These are phyloP conservation scores for Cynaeus angustus DNA, from an alignment of 2,888 invertebrate species.

Conservation along the genomic window DNA sequence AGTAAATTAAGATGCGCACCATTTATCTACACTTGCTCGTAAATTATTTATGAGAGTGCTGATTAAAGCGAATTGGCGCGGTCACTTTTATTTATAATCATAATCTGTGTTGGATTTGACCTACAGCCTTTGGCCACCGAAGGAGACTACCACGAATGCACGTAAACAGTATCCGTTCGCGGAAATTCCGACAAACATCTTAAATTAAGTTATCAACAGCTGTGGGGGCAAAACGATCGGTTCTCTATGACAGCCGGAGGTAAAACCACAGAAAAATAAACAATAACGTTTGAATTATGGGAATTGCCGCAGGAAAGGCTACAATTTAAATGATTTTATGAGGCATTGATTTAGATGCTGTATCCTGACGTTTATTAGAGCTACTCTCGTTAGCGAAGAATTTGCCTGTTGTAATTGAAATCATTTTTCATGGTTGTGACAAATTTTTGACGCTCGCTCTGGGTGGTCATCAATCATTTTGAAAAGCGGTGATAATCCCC, in stretches of 20 bases:
- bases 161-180: constrained; percentile 24
- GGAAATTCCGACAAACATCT: constrained; percentile 12
- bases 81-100: constrained; percentile 42
- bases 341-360: constrained; percentile 15
- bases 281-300: neutral
- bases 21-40: constrained; percentile 37
- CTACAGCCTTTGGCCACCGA: constrained; percentile 39
- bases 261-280: neutral
- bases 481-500: too few species aligned
- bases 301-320: constrained; percentile 14
- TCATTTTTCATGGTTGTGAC: neutral
- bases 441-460: neutral
- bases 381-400: constrained; percentile 15
- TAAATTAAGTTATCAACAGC: constrained; percentile 28
- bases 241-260: neutral
- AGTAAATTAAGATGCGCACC: constrained; percentile 21
- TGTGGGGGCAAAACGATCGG: neutral
- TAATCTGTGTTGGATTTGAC: constrained; percentile 30
- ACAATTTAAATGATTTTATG: constrained; percentile 17
- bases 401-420: neutral
- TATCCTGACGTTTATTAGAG: neutral
- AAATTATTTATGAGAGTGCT: constrained; percentile 23
- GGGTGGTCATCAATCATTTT: too few species aligned
- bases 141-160: constrained; percentile 2
- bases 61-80: constrained; percentile 28